Evolutionary conservation across 2,888 invertebrate genomes (phyloP).

Genomic region (Noctua pronuba): DNA sequence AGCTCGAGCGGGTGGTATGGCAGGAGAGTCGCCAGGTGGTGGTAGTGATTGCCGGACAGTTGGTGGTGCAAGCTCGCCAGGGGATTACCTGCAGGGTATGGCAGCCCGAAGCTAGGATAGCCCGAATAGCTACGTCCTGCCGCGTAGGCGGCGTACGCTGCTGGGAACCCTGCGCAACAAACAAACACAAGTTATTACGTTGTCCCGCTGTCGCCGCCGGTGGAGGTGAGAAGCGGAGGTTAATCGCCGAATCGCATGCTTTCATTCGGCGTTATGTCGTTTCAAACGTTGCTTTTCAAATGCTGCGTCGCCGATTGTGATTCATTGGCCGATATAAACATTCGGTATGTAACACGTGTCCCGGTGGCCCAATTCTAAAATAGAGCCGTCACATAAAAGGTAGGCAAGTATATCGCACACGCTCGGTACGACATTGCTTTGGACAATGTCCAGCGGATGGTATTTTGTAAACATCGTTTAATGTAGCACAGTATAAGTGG

Average conservation of each 20-base stretch:
- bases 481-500: slow-evolving; percentile 82
- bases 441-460: slow-evolving; percentile 86
- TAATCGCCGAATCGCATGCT: slow-evolving; percentile 81
- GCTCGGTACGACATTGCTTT: slow-evolving; percentile 83
- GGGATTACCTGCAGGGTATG: slow-evolving; percentile 99
- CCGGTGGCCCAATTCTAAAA: slow-evolving; percentile 84
- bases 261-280: slow-evolving; percentile 70
- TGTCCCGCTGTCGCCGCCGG: slow-evolving; percentile 49
- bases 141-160: slow-evolving; percentile 98
- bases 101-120: slow-evolving; percentile 99
- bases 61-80: slow-evolving; percentile 95
- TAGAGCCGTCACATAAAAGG: slow-evolving; percentile 86
- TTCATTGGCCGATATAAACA: slow-evolving; percentile 75
- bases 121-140: slow-evolving; percentile 99
- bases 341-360: slow-evolving; percentile 79
- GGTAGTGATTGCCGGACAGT: slow-evolving; percentile 91
- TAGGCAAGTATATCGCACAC: slow-evolving; percentile 80
- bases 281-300: slow-evolving; percentile 69
- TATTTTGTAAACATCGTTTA: slow-evolving; percentile 86
- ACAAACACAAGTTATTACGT: slow-evolving; percentile 74
- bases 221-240: slow-evolving; percentile 73
- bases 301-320: slow-evolving; percentile 70
- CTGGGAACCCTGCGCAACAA: slow-evolving; percentile 96
- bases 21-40: slow-evolving; percentile 91
- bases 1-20: slow-evolving; percentile 93